These are phyloP conservation scores for Montipora capricornis DNA, from an alignment of 64 coral and sea anemone species.

Conservation along the genomic window DNA sequence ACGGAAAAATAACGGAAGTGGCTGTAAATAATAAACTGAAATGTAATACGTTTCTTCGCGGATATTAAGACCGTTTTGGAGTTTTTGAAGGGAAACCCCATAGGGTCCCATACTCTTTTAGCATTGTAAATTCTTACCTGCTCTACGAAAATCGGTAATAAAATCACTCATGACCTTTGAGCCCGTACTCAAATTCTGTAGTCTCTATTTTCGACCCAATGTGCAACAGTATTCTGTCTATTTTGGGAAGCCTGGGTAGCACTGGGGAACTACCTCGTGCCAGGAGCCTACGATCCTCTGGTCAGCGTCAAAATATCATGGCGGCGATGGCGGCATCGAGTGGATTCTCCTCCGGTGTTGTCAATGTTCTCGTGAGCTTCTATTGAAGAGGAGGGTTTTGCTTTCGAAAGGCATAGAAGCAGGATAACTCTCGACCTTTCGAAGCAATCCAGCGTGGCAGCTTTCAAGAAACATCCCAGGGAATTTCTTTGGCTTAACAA, in stretches of 20 bases:
- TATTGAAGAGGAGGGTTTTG: not conserved
- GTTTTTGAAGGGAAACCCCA: too few relatives aligned
- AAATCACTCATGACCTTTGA: constrained; percentile 27
- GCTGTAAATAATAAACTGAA: too few relatives aligned
- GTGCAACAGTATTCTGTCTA: not conserved
- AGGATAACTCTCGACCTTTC: not conserved
- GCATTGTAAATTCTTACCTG: too few relatives aligned
- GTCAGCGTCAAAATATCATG: too few relatives aligned
- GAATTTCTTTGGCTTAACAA: constrained; percentile 20
- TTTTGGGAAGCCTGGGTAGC: not conserved
- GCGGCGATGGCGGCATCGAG: not conserved
- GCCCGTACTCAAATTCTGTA: not conserved
- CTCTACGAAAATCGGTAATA: too few relatives aligned
- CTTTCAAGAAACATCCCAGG: constrained; percentile 20
- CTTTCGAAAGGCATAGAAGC: not conserved
- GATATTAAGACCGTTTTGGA: too few relatives aligned
- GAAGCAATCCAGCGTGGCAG: constrained; percentile 9
- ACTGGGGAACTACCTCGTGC: not conserved
- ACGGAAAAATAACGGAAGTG: too few relatives aligned
- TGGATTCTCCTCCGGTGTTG: not conserved
- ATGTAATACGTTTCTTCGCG: too few relatives aligned
- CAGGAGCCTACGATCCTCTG: too few relatives aligned
- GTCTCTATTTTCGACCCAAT: not conserved
- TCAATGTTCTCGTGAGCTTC: not conserved
- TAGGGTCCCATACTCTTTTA: too few relatives aligned